These are phyloP conservation scores for Diuraphis noxia DNA, from an alignment of 1,140 invertebrate genomes.

Conservation along the genomic window DNA sequence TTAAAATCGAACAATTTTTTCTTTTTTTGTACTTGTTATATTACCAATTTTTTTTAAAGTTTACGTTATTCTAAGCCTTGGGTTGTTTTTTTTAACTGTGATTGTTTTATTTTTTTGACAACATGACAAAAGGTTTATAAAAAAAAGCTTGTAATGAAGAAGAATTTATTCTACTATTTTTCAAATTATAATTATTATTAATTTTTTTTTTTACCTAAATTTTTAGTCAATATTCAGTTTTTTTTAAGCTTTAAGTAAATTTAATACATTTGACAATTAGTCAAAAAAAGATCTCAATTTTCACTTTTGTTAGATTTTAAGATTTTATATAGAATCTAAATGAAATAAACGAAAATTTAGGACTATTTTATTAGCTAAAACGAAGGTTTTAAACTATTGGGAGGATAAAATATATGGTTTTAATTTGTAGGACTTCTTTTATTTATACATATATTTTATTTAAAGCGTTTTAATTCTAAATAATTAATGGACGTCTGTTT, in stretches of 20 bases:
- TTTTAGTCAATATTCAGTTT: constrained; percentile 43
- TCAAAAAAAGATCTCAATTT: constrained; percentile 53
- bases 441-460: constrained; percentile 45
- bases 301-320: constrained; percentile 48
- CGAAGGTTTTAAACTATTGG: constrained; percentile 23
- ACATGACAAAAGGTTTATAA: constrained; percentile 39
- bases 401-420: constrained; percentile 38
- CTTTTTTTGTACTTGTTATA: constrained; percentile 52
- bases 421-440: constrained; percentile 62
- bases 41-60: constrained; percentile 53
- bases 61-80: constrained; percentile 48
- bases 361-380: constrained; percentile 42
- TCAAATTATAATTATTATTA: constrained; percentile 32
- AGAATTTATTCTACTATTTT: constrained; percentile 25
- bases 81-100: constrained; percentile 53
- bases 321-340: constrained; percentile 52
- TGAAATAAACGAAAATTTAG: constrained; percentile 27
- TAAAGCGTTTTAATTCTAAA: constrained; percentile 53
- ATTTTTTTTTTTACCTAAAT: constrained; percentile 24
- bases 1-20: constrained; percentile 52
- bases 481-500: constrained; percentile 49
- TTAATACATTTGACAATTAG: constrained; percentile 44
- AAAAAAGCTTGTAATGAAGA: constrained; percentile 17
- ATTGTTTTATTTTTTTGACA: constrained; percentile 50
- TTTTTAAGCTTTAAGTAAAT: constrained; percentile 42